Percentiles rank a stretch among this genome's conserved stretches.
These are phyloP conservation scores for Lepilemur septentrionalis DNA, from an alignment of 2,797 vertebrate species.

Conservation along the genomic window DNA sequence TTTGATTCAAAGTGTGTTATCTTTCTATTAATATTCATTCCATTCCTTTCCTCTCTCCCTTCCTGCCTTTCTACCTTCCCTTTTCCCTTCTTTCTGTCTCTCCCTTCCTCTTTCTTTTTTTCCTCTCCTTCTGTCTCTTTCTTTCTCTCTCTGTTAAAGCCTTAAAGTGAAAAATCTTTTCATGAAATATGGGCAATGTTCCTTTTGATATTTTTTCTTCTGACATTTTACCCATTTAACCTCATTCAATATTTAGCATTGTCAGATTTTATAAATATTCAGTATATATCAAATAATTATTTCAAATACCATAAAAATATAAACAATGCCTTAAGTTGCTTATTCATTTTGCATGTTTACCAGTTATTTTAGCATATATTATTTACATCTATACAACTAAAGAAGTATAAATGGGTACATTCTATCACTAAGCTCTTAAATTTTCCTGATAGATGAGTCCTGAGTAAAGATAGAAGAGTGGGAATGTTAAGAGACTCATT, in stretches of 20 bases:
- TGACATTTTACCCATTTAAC: not conserved
- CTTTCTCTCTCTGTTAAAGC: not conserved
- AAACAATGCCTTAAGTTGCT: not conserved
- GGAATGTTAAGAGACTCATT: not conserved
- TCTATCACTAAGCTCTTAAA: not conserved
- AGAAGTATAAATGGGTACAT: not conserved
- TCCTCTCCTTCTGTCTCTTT: not conserved
- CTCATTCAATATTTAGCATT: not conserved
- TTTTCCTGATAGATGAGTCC: not conserved
- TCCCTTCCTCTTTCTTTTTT: not conserved
- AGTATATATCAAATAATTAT: not conserved
- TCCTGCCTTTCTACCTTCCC: not conserved
- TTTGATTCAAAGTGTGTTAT: not conserved
- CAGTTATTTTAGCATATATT: not conserved
- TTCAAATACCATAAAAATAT: not conserved
- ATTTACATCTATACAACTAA: not conserved
- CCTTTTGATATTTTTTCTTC: not conserved
- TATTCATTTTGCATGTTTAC: not conserved
- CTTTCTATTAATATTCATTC: not conserved
- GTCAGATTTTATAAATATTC: not conserved
- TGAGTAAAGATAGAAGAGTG: not conserved
- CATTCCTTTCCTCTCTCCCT: not conserved
- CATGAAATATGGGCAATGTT: not conserved
- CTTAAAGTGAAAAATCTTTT: not conserved
- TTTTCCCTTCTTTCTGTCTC: not conserved